phyloP scores from a whole-genome alignment of 2,113 vertebrate genomes.

The Capricornis sumatraensis region DNA sequence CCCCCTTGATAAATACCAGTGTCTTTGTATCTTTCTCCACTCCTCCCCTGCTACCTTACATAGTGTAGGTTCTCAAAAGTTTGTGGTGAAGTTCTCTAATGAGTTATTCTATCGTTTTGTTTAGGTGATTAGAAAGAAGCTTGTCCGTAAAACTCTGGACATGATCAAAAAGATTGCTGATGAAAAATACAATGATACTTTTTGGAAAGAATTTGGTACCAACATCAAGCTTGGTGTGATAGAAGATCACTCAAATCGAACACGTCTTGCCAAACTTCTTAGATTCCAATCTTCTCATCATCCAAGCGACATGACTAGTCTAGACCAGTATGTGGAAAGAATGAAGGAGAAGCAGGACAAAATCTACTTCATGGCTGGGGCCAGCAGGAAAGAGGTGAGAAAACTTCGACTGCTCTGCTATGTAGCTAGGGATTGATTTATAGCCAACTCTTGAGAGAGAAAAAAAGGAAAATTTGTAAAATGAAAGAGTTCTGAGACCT shows the following conservation, averaged over 20 bases:
- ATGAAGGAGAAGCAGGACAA: constrained; percentile 99
- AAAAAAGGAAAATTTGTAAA: background rate
- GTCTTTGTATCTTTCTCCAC: background rate
- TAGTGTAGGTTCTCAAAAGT: background rate
- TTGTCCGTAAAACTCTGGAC: constrained; percentile 97
- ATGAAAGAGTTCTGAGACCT: background rate
- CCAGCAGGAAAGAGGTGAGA: constrained; percentile 93
- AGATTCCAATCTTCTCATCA: constrained; percentile 96
- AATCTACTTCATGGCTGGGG: constrained; percentile 98
- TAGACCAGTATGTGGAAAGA: constrained; percentile 97
- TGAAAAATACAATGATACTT: constrained; percentile 95
- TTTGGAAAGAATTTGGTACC: constrained; percentile 99
- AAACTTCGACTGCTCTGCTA: rapidly evolving
- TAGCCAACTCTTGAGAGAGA: background rate
- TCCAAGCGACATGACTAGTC: constrained; percentile 85
- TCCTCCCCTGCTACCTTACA: background rate
- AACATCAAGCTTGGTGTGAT: constrained; percentile 99
- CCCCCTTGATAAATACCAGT: background rate
- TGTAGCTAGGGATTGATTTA: background rate
- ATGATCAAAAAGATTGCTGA: constrained; percentile 99
- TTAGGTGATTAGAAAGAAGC: constrained; percentile 98
- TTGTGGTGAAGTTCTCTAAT: background rate
- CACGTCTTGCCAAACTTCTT: constrained; percentile 96
- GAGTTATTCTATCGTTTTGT: background rate
- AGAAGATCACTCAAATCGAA: constrained; percentile 98